A percentile compares a stretch with the other conserved stretches of the same genome.
Conservation (phyloP, 2,888 invertebrate genomes). For the Erebia palarica region DNA sequence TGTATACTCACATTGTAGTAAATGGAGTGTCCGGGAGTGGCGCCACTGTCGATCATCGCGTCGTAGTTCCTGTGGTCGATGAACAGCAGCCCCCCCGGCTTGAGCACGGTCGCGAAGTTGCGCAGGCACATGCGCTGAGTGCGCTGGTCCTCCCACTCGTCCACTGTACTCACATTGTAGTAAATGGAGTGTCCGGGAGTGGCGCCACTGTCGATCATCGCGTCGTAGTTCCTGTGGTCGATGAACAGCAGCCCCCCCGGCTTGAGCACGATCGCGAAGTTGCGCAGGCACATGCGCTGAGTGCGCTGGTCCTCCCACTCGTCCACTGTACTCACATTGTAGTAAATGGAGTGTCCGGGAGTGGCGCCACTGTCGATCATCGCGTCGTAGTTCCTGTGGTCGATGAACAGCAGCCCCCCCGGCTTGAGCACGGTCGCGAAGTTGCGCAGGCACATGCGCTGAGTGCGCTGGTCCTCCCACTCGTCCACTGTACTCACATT, state of each 20-base stretch:
- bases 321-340: too few species aligned
- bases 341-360: constrained; percentile 93
- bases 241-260: constrained; percentile 93
- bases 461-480: constrained; percentile 89
- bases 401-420: constrained; percentile 92
- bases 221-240: constrained; percentile 95
- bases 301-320: constrained; percentile 89
- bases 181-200: constrained; percentile 93
- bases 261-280: constrained; percentile 92
- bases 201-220: constrained; percentile 88
- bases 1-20: constrained; percentile 91
- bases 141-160: constrained; percentile 89
- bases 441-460: constrained; percentile 89
- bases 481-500: too few species aligned
- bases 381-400: constrained; percentile 94
- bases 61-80: constrained; percentile 96
- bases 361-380: constrained; percentile 90
- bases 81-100: constrained; percentile 91
- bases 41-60: constrained; percentile 88
- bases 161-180: too few species aligned
- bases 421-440: constrained; percentile 92
- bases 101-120: constrained; percentile 92
- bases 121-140: constrained; percentile 89
- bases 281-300: constrained; percentile 89
- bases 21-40: constrained; percentile 91